These are phyloP conservation scores for Sebastes nivosus DNA, from an alignment of 2,797 vertebrate species.

Conservation along the genomic window DNA sequence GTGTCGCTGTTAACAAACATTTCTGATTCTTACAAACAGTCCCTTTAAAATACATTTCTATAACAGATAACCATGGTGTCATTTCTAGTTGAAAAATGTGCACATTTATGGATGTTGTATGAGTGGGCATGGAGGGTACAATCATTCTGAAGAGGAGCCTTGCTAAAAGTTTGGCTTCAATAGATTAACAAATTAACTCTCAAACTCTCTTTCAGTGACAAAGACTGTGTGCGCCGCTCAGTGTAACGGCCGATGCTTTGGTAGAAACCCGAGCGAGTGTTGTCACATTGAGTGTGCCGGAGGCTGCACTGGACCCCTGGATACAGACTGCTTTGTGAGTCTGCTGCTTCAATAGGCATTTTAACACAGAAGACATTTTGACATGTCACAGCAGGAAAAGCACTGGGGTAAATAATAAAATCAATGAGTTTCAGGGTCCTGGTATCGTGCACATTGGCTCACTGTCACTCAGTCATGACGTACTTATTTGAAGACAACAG, in stretches of 20 bases:
- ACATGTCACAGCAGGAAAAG: not conserved
- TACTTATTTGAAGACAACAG: not conserved
- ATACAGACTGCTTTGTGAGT: conserved; percentile 94
- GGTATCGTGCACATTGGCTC: not conserved
- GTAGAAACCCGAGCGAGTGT: conserved; percentile 89
- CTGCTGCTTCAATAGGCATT: not conserved
- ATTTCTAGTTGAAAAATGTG: not conserved
- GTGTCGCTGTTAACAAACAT: no score
- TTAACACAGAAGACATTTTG: not conserved
- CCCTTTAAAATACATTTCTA: not conserved
- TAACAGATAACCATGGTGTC: not conserved
- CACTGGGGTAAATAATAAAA: not conserved
- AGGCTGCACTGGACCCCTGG: conserved; percentile 90
- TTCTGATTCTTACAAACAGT: no score
- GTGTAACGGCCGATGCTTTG: conserved; percentile 94
- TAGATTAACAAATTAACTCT: not conserved
- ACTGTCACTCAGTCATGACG: not conserved
- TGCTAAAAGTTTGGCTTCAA: not conserved
- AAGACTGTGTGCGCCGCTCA: conserved; percentile 94
- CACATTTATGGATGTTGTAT: not conserved
- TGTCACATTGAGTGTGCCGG: conserved; percentile 96
- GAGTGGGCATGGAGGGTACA: not conserved
- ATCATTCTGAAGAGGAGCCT: not conserved
- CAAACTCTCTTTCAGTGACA: conserved; percentile 85
- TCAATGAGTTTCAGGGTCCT: not conserved